A percentile compares a stretch with the other conserved stretches of the same genome.
phyloP scores from a whole-genome alignment of 2,113 vertebrate genomes.

The Larimichthys crocea region DNA sequence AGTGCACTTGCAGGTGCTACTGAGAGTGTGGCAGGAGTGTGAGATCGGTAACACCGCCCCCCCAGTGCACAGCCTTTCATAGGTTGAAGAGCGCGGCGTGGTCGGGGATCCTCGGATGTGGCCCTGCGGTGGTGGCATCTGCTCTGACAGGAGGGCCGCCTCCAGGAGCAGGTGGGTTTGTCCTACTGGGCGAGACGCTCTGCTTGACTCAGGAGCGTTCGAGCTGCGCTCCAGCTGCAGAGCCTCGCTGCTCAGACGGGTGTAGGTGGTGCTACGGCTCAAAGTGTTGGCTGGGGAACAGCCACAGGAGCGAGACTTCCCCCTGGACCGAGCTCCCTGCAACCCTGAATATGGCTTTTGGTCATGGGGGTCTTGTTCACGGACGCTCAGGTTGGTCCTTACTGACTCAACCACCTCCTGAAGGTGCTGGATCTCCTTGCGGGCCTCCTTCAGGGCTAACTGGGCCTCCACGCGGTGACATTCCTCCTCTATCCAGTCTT shows the following conservation, averaged over 20 bases:
- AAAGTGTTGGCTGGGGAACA: conserved; percentile 93
- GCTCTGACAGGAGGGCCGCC: conserved; percentile 85
- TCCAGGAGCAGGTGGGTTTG: conserved; percentile 88
- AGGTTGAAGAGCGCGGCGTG: conserved; percentile 85
- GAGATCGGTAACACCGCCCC: conserved; percentile 74
- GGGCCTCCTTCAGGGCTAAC: conserved; percentile 94
- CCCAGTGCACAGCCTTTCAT: conserved; percentile 85
- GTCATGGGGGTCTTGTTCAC: conserved; percentile 87
- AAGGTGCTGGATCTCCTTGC: conserved; percentile 95
- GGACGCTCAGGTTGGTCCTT: conserved; percentile 87
- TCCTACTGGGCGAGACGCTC: conserved; percentile 74
- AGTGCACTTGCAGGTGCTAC: conserved; percentile 76
- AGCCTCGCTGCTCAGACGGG: conserved; percentile 90
- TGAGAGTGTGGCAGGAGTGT: conserved; percentile 79
- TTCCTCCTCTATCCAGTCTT: conserved; percentile 99
- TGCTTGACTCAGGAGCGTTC: conserved; percentile 74
- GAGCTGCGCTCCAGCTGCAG: conserved; percentile 83
- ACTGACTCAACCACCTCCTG: conserved; percentile 94
- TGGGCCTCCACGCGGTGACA: conserved; percentile 97
- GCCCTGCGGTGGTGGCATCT: conserved; percentile 55
- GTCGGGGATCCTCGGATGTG: conserved; percentile 61
- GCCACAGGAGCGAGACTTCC: conserved; percentile 87
- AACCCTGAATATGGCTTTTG: conserved; percentile 89
- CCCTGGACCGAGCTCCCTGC: conserved; percentile 78
- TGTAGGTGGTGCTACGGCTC: conserved; percentile 90